Evolutionary conservation across 2,888 invertebrate genomes (phyloP).

Genomic region (Lasioglossum villosulum): DNA sequence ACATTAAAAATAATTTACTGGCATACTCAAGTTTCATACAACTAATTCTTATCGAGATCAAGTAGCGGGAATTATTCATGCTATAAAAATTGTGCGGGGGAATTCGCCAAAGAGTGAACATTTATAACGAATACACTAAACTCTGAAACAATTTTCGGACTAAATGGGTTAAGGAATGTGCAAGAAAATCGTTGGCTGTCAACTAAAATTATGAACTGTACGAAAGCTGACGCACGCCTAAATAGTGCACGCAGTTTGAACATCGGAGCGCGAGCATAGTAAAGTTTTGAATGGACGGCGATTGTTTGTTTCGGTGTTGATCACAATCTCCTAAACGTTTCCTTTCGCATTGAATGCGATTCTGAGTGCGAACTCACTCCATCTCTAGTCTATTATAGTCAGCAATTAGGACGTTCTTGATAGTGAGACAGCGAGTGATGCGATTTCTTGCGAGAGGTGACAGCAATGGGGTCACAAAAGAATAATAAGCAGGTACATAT

Average conservation of each 20-base stretch:
- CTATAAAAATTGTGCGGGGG: background rate
- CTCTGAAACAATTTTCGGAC: background rate
- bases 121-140: background rate
- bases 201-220: background rate
- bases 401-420: background rate
- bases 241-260: background rate
- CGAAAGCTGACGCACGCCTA: background rate
- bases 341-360: slow-evolving; percentile 18
- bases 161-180: background rate
- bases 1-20: background rate
- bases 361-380: background rate
- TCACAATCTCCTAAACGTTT: slow-evolving; percentile 25
- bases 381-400: background rate
- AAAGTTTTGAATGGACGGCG: slow-evolving; percentile 52
- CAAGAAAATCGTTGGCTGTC: background rate
- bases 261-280: slow-evolving; percentile 6
- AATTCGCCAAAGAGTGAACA: background rate
- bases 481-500: background rate
- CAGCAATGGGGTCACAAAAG: background rate
- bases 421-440: background rate
- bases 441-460: background rate
- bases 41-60: background rate
- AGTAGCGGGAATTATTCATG: background rate
- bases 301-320: slow-evolving; percentile 40
- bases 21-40: background rate